Evolutionary conservation across 2,113 vertebrate genomes (phyloP).

Genomic region (Polypterus senegalus): DNA sequence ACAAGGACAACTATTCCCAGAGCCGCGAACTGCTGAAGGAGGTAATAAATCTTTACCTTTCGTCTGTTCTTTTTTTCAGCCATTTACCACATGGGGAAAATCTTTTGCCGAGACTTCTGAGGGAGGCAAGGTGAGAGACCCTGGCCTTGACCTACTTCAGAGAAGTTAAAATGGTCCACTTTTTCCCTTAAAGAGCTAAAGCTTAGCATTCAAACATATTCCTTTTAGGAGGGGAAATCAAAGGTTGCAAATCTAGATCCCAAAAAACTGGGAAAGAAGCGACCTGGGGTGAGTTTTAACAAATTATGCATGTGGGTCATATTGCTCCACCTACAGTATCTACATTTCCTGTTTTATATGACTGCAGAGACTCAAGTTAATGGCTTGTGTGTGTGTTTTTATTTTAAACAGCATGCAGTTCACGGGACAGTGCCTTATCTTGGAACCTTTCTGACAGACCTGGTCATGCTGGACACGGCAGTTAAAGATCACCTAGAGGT

Average conservation of each 20-base stretch:
- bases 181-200: not conserved
- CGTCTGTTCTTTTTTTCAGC: too few species aligned
- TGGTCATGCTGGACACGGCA: slow-evolving; percentile 78
- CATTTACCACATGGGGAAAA: too few species aligned
- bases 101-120: slow-evolving; percentile 10
- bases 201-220: not conserved
- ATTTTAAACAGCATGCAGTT: not conserved
- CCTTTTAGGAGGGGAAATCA: slow-evolving; percentile 33
- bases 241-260: slow-evolving; percentile 47
- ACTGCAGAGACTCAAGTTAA: slow-evolving; percentile 3
- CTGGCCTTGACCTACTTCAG: not conserved
- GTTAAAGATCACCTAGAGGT: slow-evolving; percentile 73
- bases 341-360: not conserved
- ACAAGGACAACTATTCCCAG: slow-evolving; percentile 78
- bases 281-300: slow-evolving; percentile 32
- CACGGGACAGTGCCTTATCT: slow-evolving; percentile 72
- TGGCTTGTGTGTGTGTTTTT: not conserved
- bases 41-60: slow-evolving; percentile 28
- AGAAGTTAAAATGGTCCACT: not conserved
- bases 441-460: slow-evolving; percentile 76
- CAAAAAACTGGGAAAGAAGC: slow-evolving; percentile 39
- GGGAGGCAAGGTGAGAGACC: slow-evolving; percentile 6
- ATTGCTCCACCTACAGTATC: not conserved
- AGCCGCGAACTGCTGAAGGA: slow-evolving; percentile 70
- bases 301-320: not conserved